Evolutionary conservation across 2,888 invertebrate genomes (phyloP).

Genomic region (Crematogaster levior): DNA sequence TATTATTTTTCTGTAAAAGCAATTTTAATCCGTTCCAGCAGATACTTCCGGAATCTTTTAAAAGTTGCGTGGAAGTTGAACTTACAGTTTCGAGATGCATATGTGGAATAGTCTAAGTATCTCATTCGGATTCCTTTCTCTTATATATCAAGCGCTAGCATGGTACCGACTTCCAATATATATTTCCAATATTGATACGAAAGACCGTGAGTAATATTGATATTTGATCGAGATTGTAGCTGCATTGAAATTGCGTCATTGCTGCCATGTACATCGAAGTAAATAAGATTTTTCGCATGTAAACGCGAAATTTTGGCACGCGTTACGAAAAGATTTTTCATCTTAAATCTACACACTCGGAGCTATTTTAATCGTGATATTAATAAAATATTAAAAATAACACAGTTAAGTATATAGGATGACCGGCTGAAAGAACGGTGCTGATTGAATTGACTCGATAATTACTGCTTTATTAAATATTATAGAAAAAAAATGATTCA

Average conservation of each 20-base stretch:
- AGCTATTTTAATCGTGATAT: constrained; percentile 10
- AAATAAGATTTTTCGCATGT: not conserved
- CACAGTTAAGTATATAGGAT: not conserved
- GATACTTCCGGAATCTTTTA: not conserved
- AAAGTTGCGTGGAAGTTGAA: not conserved
- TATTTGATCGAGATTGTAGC: not conserved
- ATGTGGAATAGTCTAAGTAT: not conserved
- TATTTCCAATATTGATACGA: not conserved
- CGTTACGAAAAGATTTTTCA: not conserved
- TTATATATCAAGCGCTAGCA: not conserved
- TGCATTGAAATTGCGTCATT: not conserved
- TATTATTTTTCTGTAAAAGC: not conserved
- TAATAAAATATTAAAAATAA: constrained; percentile 17
- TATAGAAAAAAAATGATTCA: too few species aligned
- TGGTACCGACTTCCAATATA: not conserved
- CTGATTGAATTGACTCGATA: too few species aligned
- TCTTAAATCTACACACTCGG: not conserved
- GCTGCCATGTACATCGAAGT: not conserved
- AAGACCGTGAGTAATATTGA: not conserved
- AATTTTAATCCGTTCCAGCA: not conserved
- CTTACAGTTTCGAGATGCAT: not conserved
- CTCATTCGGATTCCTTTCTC: not conserved
- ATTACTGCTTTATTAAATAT: too few species aligned
- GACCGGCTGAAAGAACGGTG: too few species aligned
- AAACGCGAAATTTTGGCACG: not conserved